Percentiles rank a stretch among this genome's conserved stretches.
Conservation (phyloP, 2,113 vertebrate genomes). For the Notothenia rossii region DNA sequence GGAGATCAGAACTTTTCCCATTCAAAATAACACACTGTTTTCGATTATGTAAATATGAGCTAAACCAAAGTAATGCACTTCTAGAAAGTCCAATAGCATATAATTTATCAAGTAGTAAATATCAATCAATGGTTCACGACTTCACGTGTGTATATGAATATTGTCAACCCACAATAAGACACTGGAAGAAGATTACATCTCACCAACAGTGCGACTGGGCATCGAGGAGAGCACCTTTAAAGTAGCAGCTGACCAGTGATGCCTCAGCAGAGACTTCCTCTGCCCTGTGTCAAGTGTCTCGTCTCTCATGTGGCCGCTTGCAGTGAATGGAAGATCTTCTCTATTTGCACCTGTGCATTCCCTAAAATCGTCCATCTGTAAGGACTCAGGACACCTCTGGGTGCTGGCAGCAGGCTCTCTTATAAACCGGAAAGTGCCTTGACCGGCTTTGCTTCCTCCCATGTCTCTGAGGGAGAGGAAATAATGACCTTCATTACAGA, state of each 20-base stretch:
- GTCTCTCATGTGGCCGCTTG: not conserved
- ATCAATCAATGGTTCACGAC: not conserved
- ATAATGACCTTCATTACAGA: not conserved
- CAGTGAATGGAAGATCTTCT: not conserved
- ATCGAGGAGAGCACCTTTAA: conserved; percentile 64
- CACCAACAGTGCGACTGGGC: conserved; percentile 73
- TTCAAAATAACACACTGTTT: too few species aligned
- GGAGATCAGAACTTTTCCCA: too few species aligned
- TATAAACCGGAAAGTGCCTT: not conserved
- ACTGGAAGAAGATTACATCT: not conserved
- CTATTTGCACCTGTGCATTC: conserved; percentile 8
- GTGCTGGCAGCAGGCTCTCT: not conserved
- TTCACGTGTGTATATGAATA: not conserved
- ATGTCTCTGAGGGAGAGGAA: conserved; percentile 38
- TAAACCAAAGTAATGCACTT: too few species aligned
- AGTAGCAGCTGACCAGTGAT: conserved; percentile 50
- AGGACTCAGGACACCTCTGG: conserved; percentile 22
- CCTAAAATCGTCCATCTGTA: conserved; percentile 41
- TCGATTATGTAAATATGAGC: too few species aligned
- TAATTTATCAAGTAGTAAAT: too few species aligned
- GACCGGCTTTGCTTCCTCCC: not conserved
- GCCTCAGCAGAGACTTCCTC: conserved; percentile 31
- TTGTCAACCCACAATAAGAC: not conserved
- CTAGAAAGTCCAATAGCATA: too few species aligned
- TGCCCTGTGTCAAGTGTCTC: not conserved